Conservation (phyloP, 2,888 invertebrate genomes). For the Phorcus lineatus region DNA sequence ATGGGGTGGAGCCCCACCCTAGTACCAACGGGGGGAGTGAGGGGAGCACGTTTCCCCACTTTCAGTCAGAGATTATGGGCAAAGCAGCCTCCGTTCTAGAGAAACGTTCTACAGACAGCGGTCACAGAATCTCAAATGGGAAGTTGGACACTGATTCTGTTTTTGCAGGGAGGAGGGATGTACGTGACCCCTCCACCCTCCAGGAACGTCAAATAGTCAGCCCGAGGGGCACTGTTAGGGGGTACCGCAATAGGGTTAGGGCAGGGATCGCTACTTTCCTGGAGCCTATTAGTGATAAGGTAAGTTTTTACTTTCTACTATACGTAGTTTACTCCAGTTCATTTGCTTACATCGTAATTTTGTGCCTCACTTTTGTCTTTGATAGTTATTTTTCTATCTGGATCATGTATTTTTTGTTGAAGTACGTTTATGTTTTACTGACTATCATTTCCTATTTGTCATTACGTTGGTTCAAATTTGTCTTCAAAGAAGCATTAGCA, state of each 20-base stretch:
- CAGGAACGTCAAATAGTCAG: slow-evolving; percentile 82
- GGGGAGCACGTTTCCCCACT: background rate
- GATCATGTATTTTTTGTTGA: too few relatives aligned
- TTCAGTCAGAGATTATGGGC: background rate
- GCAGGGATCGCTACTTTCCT: slow-evolving; percentile 95
- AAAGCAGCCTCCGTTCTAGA: background rate
- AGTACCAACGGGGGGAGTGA: background rate
- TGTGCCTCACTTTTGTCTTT: too few relatives aligned
- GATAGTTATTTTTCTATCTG: too few relatives aligned
- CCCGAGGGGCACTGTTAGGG: slow-evolving; percentile 93
- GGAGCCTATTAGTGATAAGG: slow-evolving; percentile 42
- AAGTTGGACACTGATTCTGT: slow-evolving; percentile 11
- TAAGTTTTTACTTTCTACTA: slow-evolving; percentile 1
- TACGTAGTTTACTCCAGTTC: too few relatives aligned
- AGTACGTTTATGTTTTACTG: too few relatives aligned
- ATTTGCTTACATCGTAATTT: too few relatives aligned
- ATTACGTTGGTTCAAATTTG: too few relatives aligned
- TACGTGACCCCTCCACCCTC: slow-evolving; percentile 54
- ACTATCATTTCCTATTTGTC: too few relatives aligned
- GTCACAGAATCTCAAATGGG: background rate
- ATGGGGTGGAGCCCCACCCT: slow-evolving; percentile 4
- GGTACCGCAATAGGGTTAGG: slow-evolving; percentile 94
- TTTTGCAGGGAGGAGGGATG: slow-evolving; percentile 62
- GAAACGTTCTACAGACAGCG: background rate
- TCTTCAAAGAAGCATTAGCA: too few relatives aligned